These are phyloP conservation scores for Neoniphon sammara DNA, from an alignment of 2,797 vertebrate species.

Conservation along the genomic window DNA sequence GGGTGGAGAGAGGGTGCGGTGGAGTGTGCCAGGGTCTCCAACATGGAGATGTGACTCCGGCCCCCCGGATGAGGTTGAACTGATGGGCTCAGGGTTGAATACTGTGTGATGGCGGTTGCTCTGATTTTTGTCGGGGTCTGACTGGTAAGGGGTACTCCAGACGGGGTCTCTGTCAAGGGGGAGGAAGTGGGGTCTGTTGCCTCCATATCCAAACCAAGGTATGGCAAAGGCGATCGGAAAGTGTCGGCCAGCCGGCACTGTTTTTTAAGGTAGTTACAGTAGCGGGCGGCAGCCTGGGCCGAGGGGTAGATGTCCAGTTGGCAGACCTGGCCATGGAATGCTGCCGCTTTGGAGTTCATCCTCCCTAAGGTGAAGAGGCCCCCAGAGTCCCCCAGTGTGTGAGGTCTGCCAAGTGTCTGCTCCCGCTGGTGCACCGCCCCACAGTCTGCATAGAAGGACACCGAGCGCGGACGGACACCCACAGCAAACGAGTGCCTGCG, in stretches of 20 bases:
- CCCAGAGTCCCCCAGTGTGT: conserved; percentile 80
- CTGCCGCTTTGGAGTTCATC: conserved; percentile 87
- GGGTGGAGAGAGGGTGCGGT: conserved; percentile 30
- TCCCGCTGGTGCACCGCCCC: conserved; percentile 85
- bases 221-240: conserved; percentile 79
- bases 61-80: conserved; percentile 50
- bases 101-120: conserved; percentile 33
- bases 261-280: conserved; percentile 92
- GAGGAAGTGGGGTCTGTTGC: conserved; percentile 53
- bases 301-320: conserved; percentile 95
- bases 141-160: conserved; percentile 52
- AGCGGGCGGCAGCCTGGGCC: conserved; percentile 88
- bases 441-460: conserved; percentile 88
- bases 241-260: conserved; percentile 91
- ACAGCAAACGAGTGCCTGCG: conserved; percentile 90
- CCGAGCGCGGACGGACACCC: conserved; percentile 80
- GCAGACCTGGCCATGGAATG: conserved; percentile 91
- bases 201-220: conserved; percentile 45
- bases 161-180: conserved; percentile 44
- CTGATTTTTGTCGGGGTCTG: conserved; percentile 38
- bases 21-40: conserved; percentile 40
- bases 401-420: conserved; percentile 82
- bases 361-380: conserved; percentile 90
- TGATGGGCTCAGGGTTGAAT: conserved; percentile 59
- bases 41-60: conserved; percentile 51